phyloP scores from a whole-genome alignment of 2,113 vertebrate genomes.

The Andinoacara biseriatus region DNA sequence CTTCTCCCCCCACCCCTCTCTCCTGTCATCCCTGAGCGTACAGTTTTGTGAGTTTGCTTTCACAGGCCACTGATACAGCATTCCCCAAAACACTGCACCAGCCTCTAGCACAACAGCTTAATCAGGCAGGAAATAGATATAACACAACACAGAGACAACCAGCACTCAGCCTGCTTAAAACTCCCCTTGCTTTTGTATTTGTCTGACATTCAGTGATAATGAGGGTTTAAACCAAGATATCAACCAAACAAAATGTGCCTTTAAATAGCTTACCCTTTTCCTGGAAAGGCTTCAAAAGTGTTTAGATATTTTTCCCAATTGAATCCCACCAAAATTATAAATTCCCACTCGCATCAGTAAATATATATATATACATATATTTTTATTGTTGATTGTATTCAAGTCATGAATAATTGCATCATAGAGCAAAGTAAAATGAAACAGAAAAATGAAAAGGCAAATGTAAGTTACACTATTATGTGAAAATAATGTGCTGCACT shows the following conservation, averaged over 20 bases:
- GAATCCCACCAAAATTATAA: neutral
- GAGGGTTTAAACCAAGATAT: conserved; percentile 38
- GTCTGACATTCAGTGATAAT: conserved; percentile 54
- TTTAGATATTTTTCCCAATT: neutral
- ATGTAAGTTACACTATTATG: neutral
- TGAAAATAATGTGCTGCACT: neutral
- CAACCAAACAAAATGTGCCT: neutral
- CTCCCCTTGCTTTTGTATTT: conserved; percentile 34
- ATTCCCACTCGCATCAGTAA: neutral
- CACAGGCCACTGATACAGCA: conserved; percentile 60
- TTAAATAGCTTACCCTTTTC: neutral
- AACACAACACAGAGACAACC: conserved; percentile 57
- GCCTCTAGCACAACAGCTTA: conserved; percentile 63
- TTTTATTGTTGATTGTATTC: neutral
- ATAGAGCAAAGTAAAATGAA: neutral
- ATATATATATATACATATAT: neutral
- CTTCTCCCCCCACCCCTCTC: conserved; percentile 5
- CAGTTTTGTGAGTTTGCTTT: conserved; percentile 61
- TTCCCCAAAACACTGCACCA: conserved; percentile 61
- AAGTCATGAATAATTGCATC: neutral
- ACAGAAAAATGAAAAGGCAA: neutral
- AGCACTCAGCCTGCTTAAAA: conserved; percentile 41
- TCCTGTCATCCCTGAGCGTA: conserved; percentile 51
- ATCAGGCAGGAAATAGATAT: conserved; percentile 74
- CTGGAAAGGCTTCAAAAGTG: neutral